A percentile compares a stretch with the other conserved stretches of the same genome.
These are phyloP conservation scores for Tryphoninae sp. DNA, from an alignment of 2,888 invertebrate species.

Conservation along the genomic window DNA sequence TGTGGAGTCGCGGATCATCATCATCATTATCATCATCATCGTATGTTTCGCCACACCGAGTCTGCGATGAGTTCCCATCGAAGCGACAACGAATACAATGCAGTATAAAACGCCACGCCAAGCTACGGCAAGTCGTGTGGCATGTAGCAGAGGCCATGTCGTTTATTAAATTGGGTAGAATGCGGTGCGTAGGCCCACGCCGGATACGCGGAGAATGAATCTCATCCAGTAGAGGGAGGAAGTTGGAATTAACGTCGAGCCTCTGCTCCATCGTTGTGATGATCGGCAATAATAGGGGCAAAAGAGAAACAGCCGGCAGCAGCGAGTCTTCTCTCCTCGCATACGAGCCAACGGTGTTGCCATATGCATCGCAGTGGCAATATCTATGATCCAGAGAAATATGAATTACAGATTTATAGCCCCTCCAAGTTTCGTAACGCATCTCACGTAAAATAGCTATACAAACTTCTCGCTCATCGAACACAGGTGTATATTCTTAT, in stretches of 20 bases:
- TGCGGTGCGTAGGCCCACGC: slow-evolving; percentile 79
- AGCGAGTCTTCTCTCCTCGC: background rate
- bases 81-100: slow-evolving; percentile 32
- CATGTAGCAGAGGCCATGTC: slow-evolving; percentile 16
- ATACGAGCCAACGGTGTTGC: too few relatives aligned
- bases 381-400: too few relatives aligned
- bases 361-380: too few relatives aligned
- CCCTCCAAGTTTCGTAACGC: too few relatives aligned
- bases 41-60: background rate
- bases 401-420: too few relatives aligned
- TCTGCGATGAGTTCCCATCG: too few relatives aligned
- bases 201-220: slow-evolving; percentile 81
- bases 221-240: slow-evolving; percentile 79
- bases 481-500: too few relatives aligned
- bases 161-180: slow-evolving; percentile 79
- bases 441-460: too few relatives aligned
- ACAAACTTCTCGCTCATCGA: too few relatives aligned
- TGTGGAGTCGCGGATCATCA: too few relatives aligned
- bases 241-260: slow-evolving; percentile 79
- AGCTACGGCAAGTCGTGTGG: background rate
- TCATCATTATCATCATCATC: too few relatives aligned
- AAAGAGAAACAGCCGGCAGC: background rate
- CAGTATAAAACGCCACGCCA: slow-evolving; percentile 47
- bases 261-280: slow-evolving; percentile 55
- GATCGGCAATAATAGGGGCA: slow-evolving; percentile 4